Conservation (phyloP, 2,797 vertebrate species). For the Nyctibius grandis region DNA sequence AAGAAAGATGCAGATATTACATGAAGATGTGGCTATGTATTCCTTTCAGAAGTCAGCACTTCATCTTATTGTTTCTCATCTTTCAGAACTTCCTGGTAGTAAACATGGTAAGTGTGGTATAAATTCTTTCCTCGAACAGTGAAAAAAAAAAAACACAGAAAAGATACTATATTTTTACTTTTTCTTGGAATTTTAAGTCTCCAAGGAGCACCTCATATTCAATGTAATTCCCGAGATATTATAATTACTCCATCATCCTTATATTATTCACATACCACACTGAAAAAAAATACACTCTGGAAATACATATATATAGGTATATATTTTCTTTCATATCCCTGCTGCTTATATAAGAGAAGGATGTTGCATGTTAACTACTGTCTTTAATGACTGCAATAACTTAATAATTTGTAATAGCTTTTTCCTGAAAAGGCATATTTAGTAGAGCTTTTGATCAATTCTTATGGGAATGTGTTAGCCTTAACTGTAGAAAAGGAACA, state of each 20-base stretch:
- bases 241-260: neutral
- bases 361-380: neutral
- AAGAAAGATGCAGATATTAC: neutral
- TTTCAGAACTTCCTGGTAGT: neutral
- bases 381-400: neutral
- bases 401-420: neutral
- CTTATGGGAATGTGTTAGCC: neutral
- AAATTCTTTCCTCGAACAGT: neutral
- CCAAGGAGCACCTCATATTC: neutral
- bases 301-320: rapidly evolving
- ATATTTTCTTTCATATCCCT: neutral
- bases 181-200: neutral
- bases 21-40: neutral
- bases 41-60: neutral
- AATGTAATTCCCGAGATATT: neutral
- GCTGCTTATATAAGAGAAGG: neutral
- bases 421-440: neutral
- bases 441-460: neutral
- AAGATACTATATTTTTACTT: neutral
- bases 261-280: neutral
- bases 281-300: neutral
- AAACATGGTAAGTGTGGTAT: neutral
- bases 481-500: neutral
- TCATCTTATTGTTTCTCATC: neutral
- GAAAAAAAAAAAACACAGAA: neutral